These are phyloP conservation scores for Gorsachius goisagi DNA, from an alignment of 2,113 vertebrate species.

Conservation along the genomic window DNA sequence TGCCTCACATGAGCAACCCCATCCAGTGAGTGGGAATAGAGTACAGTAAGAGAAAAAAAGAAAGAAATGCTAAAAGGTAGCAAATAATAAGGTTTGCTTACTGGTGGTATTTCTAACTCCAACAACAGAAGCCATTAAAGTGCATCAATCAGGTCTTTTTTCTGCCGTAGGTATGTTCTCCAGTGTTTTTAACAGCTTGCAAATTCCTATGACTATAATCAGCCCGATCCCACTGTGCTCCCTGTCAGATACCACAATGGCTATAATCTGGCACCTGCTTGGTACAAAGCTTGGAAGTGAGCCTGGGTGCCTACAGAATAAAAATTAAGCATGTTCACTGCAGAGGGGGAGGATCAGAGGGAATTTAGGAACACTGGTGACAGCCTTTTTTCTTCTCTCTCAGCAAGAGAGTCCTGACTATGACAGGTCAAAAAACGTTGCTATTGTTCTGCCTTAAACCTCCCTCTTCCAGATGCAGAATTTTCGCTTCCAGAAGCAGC, in stretches of 20 bases:
- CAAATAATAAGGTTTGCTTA: slow-evolving; percentile 12
- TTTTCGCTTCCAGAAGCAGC: background rate
- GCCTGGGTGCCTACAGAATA: slow-evolving; percentile 57
- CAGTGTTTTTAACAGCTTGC: slow-evolving; percentile 58
- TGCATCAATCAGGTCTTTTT: background rate
- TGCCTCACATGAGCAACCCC: background rate
- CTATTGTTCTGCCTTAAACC: slow-evolving; percentile 50
- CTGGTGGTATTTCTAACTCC: background rate
- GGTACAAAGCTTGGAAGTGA: slow-evolving; percentile 56
- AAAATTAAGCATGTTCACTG: slow-evolving; percentile 8
- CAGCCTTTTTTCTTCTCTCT: slow-evolving; percentile 52
- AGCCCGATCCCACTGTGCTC: slow-evolving; percentile 57
- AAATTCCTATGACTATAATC: slow-evolving; percentile 65
- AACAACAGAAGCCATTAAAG: slow-evolving; percentile 25
- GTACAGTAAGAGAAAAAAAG: background rate
- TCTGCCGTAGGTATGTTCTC: slow-evolving; percentile 2
- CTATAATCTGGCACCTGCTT: slow-evolving; percentile 71
- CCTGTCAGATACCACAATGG: slow-evolving; percentile 59
- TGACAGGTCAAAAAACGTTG: background rate
- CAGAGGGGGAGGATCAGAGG: slow-evolving; percentile 37
- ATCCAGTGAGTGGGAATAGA: background rate
- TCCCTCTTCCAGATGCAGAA: slow-evolving; percentile 33
- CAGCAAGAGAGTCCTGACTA: slow-evolving; percentile 45
- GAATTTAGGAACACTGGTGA: slow-evolving; percentile 36
- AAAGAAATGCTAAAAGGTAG: background rate